Evolutionary conservation across 2,888 invertebrate species (phyloP), one percentile per base, ranked within the genome.

Genomic region (Chironomus tentans): DNA sequence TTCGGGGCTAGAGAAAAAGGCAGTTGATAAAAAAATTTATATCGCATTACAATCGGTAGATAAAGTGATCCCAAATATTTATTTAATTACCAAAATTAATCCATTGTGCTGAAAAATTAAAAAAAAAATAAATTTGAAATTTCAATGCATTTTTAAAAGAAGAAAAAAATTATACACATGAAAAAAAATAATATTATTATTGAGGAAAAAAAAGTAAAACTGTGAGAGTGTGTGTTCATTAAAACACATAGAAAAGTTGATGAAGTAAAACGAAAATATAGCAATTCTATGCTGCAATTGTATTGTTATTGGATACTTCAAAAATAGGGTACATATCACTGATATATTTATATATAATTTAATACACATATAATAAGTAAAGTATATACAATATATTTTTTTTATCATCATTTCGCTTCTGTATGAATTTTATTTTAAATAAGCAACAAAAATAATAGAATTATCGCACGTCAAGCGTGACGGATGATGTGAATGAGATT

Each of bases 201-300:
- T 15, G 15, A 56, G 6, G 18, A n/a, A 15, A 28, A 18, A 46
- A 46, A 22, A 48, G 65, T 38, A 28, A 38, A 73, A 74, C 21
- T 47, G 68, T 68, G 74, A 61, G 74, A 74, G 74, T 68, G 68
- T 72, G 62, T 62, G 72, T 73, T 7, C 46, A 28, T 46, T 56
- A 18, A 56, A 56, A 62, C 48, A 73, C 48, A 38, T 62, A 47
- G 13, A 50, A 65, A 50, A 56, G 38, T 73, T 46, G 72, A 62
- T 38, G 46, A 50, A 71, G 56, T 24, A 71, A 70, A 71, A 71
- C 48, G 56, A 62, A 56, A 74, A 65, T 46, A 74, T 68, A 74
- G 47, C 48, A 68, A 74, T 74, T 65, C 48, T 62, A 24, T 73
- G 46, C 65, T 73, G 73, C 73, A 73, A 73, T 71, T 71, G 73